Base-by-base conservation (phyloP, 2,797 vertebrate species). In the Pseudochaenichthys georgianus region DNA sequence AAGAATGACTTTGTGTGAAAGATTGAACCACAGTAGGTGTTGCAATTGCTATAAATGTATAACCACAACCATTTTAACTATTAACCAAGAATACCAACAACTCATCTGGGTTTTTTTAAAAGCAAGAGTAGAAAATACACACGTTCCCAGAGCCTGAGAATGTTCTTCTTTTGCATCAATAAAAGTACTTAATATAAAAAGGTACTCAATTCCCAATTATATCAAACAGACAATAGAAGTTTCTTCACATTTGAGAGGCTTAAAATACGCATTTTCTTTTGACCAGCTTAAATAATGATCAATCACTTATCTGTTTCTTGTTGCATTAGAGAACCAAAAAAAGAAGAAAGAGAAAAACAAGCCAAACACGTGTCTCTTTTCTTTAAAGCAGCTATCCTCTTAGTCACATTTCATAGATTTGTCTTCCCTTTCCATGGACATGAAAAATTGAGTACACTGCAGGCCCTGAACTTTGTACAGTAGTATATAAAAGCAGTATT, bases 401-500 rank as follows among this genome's bases (percentile, higher is more conserved):
- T 13, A 19, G 34, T 71, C 41, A 2, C 19, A 48, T 21, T 38
- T 66, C 5, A 6, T 58, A 31, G 13, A 11, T 21, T 58, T 47
- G 42, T 43, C 62, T 21, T 50, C n/a, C 12, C n/a, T 38, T 67
- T 66, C 28, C 0, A 21, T n/a, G 34, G 31, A 47, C 64, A 21
- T 21, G 21, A 21, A 21, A 21, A 60, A 74, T 50, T 6, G 15
- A 9, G 41, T 19, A 11, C 5, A 42, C 66, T 76, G 65, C 60
- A 67, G 78, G 51, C 77, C 23, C 51, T 51, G 17, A 66, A 2
- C 52, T 3, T 11, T 23, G 52, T 70, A 43, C 70, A 55, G 64
- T 74, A 11, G 46, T 17, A 45, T 65, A 77, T 42, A 66, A 62
- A 80, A 68, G 46, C 73, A 71, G 53, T 59, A 88, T 87, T 38